These are phyloP conservation scores for Rhodinocichla rosea DNA, from an alignment of 2,113 vertebrate species.

Conservation along the genomic window DNA sequence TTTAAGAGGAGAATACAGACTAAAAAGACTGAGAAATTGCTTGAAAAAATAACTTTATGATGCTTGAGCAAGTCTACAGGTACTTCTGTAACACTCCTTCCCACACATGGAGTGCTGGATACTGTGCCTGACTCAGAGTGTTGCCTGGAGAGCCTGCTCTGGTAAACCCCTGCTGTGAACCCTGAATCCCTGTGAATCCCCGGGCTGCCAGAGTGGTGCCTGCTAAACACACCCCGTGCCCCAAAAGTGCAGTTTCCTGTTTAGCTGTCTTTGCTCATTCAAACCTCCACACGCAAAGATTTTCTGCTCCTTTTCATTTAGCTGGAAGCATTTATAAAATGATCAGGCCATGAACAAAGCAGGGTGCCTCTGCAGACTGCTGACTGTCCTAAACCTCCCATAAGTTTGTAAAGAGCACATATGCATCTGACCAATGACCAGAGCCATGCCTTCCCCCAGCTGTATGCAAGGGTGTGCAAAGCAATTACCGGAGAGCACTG, in stretches of 20 bases:
- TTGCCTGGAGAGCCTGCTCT: neutral
- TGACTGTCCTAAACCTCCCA: neutral
- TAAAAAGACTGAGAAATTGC: neutral
- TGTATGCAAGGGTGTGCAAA: neutral
- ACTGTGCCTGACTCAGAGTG: neutral
- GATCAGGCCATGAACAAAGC: neutral
- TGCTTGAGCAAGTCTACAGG: neutral
- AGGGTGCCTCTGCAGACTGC: neutral
- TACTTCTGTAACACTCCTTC: neutral
- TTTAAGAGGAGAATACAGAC: neutral
- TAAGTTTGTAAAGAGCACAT: neutral
- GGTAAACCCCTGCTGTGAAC: neutral
- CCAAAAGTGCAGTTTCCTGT: neutral
- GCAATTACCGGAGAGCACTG: neutral
- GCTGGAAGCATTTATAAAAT: neutral
- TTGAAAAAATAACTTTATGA: neutral
- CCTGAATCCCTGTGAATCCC: too few relatives aligned
- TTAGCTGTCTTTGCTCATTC: neutral
- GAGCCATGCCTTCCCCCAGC: neutral
- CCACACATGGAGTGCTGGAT: fast-evolving
- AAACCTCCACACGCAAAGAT: neutral
- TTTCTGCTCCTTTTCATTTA: neutral
- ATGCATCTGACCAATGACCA: fast-evolving
- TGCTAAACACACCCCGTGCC: neutral
- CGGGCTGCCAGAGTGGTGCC: neutral